phyloP scores from a whole-genome alignment of 2,797 vertebrate genomes.

The Numenius phaeopus region DNA sequence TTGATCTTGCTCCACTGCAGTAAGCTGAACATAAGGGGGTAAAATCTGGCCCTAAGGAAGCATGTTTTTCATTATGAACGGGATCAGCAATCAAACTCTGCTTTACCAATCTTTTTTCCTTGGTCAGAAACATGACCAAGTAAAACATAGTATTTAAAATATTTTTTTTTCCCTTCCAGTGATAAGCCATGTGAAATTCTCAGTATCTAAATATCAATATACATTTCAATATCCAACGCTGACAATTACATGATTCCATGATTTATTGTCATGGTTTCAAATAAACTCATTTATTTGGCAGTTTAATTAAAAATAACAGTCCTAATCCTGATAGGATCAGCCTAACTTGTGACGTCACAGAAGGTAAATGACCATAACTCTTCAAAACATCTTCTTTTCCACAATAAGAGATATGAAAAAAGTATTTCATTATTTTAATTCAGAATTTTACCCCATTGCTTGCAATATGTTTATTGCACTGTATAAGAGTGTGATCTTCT shows the following conservation, averaged over 20 bases:
- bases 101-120: background rate
- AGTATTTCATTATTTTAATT: background rate
- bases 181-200: background rate
- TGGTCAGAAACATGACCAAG: background rate
- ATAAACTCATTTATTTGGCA: background rate
- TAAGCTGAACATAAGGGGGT: background rate
- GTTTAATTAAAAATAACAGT: background rate
- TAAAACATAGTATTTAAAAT: background rate
- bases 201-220: background rate
- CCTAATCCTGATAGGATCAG: background rate
- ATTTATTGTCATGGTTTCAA: background rate
- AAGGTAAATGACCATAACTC: background rate
- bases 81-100: background rate
- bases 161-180: background rate
- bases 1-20: background rate
- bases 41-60: background rate
- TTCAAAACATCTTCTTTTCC: background rate
- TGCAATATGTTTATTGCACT: background rate
- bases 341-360: background rate
- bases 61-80: background rate
- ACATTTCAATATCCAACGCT: too few relatives aligned
- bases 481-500: background rate
- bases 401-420: background rate
- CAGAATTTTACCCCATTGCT: background rate
- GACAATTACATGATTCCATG: too few relatives aligned